Evolutionary conservation across 2,888 invertebrate species (phyloP), one percentile per base, ranked within the genome.

Genomic region (Rhamnusium bicolor): DNA sequence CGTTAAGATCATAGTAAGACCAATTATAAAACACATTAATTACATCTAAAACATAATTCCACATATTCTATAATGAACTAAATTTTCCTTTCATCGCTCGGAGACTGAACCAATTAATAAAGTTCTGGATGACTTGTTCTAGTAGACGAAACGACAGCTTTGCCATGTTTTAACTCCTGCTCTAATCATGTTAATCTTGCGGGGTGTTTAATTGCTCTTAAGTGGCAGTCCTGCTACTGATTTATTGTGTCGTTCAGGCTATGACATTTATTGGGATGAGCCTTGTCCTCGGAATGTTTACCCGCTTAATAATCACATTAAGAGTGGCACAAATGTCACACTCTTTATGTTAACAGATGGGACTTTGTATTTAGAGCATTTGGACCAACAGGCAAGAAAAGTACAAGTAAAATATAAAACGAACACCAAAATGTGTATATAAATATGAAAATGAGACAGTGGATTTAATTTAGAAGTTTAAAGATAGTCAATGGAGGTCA

Each of bases 161-260:
- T 14, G 54, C 60, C 29, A 19, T 74, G 60, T 66, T 77, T 65
- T 71, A 66, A 75, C 72, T 77, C 75, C 78, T 76, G 72, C 77
- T 71, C 76, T 84, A 84, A 84, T 83, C 81, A 78, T 75, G 80
- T 82, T 83, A 82, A 82, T 82, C 80, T 78, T 73, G 77, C 77
- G 82, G 81, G 80, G 79, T 75, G 78, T 81, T 75, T 84, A 84
- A 84, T 84, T 84, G 83, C 81, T 76, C 82, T 80, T 82, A 84
- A 84, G 78, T 77, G 77, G 72, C 79, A 77, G 73, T 60, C 71
- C 69, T 74, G 58, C 47, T 58, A 24, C 54, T 71, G 72, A 78
- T 76, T 78, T 74, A 76, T 73, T 65, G 71, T 61, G 65, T 56
- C 63, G 72, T 16, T 58, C 60, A n/a, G 0, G 29, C 12, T 47